phyloP scores from a whole-genome alignment of 2,113 vertebrate species.

The Zingel zingel region DNA sequence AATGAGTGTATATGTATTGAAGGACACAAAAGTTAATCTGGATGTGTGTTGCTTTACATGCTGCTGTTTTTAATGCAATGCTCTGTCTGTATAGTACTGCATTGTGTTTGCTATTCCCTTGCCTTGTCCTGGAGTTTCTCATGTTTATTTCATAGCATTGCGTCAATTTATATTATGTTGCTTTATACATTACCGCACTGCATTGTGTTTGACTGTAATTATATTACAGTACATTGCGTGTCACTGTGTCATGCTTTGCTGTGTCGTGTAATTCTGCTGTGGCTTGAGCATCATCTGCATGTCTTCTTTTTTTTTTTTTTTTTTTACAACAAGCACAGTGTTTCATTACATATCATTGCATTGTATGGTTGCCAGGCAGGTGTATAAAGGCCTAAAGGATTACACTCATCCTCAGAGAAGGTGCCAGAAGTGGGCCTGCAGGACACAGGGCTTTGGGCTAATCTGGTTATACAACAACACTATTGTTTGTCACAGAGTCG shows the following conservation, averaged over 20 bases:
- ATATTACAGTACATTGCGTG: slow-evolving; percentile 48
- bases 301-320: not conserved
- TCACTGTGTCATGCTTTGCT: not conserved
- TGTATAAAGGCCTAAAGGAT: slow-evolving; percentile 71
- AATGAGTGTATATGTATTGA: no score
- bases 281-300: slow-evolving; percentile 1
- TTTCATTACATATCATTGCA: slow-evolving; percentile 45
- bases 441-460: slow-evolving; percentile 70
- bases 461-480: slow-evolving; percentile 71
- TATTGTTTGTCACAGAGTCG: slow-evolving; percentile 61
- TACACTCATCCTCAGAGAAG: slow-evolving; percentile 64
- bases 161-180: slow-evolving; percentile 3
- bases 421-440: slow-evolving; percentile 64
- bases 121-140: not conserved
- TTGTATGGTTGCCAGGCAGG: slow-evolving; percentile 60
- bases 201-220: slow-evolving; percentile 25
- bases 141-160: slow-evolving; percentile 37
- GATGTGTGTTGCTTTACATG: not conserved
- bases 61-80: not conserved
- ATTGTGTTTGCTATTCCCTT: not conserved
- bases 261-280: not conserved
- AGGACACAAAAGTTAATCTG: not conserved
- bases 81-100: not conserved
- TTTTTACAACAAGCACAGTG: not conserved
- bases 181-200: not conserved